Percentiles rank a stretch among this genome's conserved stretches.
Evolutionary conservation across 2,888 invertebrate species (phyloP).

Genomic region (Thereva unica): DNA sequence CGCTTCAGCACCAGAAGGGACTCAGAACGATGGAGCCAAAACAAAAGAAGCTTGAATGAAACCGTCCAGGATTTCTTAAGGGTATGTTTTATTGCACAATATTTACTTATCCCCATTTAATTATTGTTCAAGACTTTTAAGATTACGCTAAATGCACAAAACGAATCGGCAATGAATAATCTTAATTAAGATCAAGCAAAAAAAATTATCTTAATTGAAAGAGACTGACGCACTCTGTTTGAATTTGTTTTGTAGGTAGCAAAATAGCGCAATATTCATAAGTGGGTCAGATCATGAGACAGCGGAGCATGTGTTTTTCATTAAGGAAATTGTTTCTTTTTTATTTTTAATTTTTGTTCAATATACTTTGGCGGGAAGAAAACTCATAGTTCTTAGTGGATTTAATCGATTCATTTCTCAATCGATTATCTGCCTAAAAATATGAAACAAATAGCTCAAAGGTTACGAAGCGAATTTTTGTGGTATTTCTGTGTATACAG

Average conservation of each 20-base stretch:
- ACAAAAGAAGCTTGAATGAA: slow-evolving; percentile 1
- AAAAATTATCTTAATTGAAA: slow-evolving; percentile 10
- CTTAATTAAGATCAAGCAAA: neutral
- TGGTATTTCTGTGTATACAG: too few relatives aligned
- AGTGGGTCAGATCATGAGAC: too few relatives aligned
- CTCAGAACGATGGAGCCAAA: neutral
- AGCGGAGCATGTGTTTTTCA: too few relatives aligned
- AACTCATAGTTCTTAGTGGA: too few relatives aligned
- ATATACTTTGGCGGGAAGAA: too few relatives aligned
- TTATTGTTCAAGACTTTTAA: neutral
- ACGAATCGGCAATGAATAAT: neutral
- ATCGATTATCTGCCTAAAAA: too few relatives aligned
- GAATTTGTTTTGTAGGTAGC: neutral
- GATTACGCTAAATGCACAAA: neutral
- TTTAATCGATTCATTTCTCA: too few relatives aligned
- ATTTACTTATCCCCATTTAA: neutral
- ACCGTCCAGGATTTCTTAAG: slow-evolving; percentile 26
- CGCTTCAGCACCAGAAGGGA: neutral
- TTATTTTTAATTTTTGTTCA: too few relatives aligned
- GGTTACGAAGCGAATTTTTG: too few relatives aligned
- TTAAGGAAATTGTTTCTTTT: too few relatives aligned
- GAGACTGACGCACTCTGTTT: slow-evolving; percentile 20
- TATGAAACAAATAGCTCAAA: too few relatives aligned
- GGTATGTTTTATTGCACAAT: slow-evolving; percentile 22
- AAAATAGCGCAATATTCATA: too few relatives aligned